Conservation (phyloP, 2,113 vertebrate genomes). For the Manacus vitellinus region DNA sequence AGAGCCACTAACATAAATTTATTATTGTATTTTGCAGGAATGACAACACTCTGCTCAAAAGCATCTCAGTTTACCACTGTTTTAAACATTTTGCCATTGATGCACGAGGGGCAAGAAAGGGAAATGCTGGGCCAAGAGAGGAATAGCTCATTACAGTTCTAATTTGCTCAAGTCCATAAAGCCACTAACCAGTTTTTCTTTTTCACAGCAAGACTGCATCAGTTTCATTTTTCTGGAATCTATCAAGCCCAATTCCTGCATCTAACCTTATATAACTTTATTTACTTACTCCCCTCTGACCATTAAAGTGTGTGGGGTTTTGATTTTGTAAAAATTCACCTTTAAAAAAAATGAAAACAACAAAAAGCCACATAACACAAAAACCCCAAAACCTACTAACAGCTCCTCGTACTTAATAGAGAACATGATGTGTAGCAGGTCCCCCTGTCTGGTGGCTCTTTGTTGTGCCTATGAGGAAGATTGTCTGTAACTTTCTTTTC, state of each 20-base stretch:
- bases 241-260: not conserved
- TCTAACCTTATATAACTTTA: not conserved
- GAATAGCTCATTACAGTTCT: not conserved
- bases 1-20: not conserved
- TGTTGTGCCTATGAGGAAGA: not conserved
- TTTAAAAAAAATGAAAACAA: not conserved
- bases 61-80: not conserved
- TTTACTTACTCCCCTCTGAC: not conserved
- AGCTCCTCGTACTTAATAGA: not conserved
- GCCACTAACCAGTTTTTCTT: not conserved
- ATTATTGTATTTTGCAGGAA: not conserved
- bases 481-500: not conserved
- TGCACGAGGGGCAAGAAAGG: rapidly evolving
- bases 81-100: not conserved
- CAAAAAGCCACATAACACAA: not conserved
- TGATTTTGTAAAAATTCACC: not conserved
- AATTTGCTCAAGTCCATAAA: not conserved
- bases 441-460: not conserved
- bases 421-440: not conserved
- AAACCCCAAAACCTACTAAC: not conserved
- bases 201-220: not conserved
- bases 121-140: not conserved
- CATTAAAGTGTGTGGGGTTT: not conserved
- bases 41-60: not conserved
- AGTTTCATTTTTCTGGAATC: not conserved